These are phyloP conservation scores for Noctua comes DNA, from an alignment of 2,888 invertebrate genomes.

Conservation along the genomic window DNA sequence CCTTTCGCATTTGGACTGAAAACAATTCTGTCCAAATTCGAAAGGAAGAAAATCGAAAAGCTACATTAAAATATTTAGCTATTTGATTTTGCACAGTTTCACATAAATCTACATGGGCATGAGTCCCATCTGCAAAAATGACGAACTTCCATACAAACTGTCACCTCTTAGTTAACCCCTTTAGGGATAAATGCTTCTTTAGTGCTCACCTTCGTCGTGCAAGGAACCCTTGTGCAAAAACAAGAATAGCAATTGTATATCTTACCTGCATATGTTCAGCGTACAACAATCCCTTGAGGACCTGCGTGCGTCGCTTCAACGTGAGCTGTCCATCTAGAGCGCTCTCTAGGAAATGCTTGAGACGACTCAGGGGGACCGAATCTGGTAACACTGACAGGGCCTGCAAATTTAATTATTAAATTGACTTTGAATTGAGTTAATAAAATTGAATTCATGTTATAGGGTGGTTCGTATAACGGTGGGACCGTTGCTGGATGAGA, in stretches of 20 bases:
- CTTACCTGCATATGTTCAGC: slow-evolving; percentile 95
- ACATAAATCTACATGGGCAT: neutral
- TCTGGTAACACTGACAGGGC: slow-evolving; percentile 95
- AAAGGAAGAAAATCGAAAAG: neutral
- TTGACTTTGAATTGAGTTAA: neutral
- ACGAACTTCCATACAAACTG: neutral
- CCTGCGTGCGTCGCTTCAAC: slow-evolving; percentile 93
- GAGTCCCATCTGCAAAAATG: neutral
- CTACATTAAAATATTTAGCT: neutral
- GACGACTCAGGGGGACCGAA: slow-evolving; percentile 93
- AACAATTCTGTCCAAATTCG: neutral
- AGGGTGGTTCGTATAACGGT: neutral
- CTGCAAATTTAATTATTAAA: slow-evolving; percentile 76
- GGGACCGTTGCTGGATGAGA: neutral
- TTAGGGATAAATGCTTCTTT: neutral
- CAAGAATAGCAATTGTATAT: neutral
- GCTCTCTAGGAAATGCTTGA: slow-evolving; percentile 95
- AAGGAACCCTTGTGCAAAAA: neutral
- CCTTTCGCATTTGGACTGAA: neutral
- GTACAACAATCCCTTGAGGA: slow-evolving; percentile 95
- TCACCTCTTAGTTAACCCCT: neutral
- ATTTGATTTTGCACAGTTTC: neutral
- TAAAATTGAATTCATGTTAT: neutral
- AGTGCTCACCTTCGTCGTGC: neutral
- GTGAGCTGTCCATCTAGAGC: slow-evolving; percentile 94